Evolutionary conservation across 1,140 invertebrate species (phyloP), one percentile per base, ranked within the genome.

Genomic region (Atta texana): DNA sequence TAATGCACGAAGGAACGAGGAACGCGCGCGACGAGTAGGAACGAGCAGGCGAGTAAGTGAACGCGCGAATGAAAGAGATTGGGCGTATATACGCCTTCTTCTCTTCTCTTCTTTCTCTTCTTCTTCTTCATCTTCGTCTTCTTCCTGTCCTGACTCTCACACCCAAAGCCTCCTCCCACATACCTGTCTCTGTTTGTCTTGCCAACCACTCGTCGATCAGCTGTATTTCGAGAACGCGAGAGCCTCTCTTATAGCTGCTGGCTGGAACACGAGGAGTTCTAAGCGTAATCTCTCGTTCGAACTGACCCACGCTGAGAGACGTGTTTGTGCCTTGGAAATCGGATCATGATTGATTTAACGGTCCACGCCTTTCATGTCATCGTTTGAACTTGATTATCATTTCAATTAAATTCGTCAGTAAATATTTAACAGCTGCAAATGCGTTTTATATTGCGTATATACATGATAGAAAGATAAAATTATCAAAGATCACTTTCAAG

Each of bases 1-100:
- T 90, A 91, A 90, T 90, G 89, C 87, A 74, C 71, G 76, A 49
- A 88, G 80, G 69, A 80, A 85, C 64, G 87, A 88, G 80, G 63
- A 80, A 85, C 64, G 87, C 84, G 86, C 69, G 82, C 85, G 88
- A 89, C 57, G 69, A 89, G 72, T 66, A 80, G 64, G 64, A 10
- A 88, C 84, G 66, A 86, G 28, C 49, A 84, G 82, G 81, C 84
- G 75, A 34, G 6, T 34, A 34, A 85, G 75, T 85, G 69, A 39
- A 28, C 61, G 61, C 61, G 61, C 61, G 28, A 63, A 5, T 28
- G 28, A 85, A 63, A 87, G 71, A 81, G 64, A 14, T 72, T 61
- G 82, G 71, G 80, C 31, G 31, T 4, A 31, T 71, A 64, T 87
- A 87, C 87, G 53, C 59, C 39, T 34, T 44, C 51, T 85, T 80